These are phyloP conservation scores for Torymus auratus DNA, from an alignment of 2,888 invertebrate genomes.

Conservation along the genomic window DNA sequence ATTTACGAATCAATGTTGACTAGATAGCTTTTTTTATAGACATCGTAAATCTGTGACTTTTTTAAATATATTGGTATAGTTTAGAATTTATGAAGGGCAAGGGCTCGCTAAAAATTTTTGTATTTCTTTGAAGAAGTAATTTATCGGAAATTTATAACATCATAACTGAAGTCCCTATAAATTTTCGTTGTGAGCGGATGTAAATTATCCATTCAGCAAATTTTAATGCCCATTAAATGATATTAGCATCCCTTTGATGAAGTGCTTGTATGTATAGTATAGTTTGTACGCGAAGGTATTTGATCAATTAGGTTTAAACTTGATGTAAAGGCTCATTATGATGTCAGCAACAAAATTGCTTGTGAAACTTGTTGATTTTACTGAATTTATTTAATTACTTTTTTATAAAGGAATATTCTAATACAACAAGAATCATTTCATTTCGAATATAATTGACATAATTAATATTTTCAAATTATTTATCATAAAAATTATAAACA, in stretches of 20 bases:
- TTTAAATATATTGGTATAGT: background rate
- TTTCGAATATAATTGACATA: too few relatives aligned
- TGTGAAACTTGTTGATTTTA: background rate
- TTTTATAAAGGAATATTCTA: too few relatives aligned
- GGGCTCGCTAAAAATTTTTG: background rate
- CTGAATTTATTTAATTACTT: too few relatives aligned
- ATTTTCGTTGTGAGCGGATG: background rate
- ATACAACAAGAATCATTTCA: too few relatives aligned
- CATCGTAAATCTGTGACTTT: background rate
- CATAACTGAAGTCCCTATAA: slow-evolving; percentile 16
- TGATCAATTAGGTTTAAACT: background rate
- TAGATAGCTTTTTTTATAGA: background rate
- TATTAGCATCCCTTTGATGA: slow-evolving; percentile 13
- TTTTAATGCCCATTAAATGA: slow-evolving; percentile 7
- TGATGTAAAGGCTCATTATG: background rate
- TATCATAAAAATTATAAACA: too few relatives aligned
- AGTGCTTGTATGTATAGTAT: background rate
- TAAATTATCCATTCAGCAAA: slow-evolving; percentile 8
- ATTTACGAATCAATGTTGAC: background rate
- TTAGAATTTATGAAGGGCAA: background rate
- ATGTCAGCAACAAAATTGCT: background rate
- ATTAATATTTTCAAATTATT: too few relatives aligned
- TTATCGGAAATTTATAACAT: slow-evolving; percentile 3
- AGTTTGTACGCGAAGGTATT: slow-evolving; percentile 1
- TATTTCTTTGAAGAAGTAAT: background rate